A percentile compares a stretch with the other conserved stretches of the same genome.
Conservation (phyloP, 2,113 vertebrate species). For the Sebastes fasciatus region DNA sequence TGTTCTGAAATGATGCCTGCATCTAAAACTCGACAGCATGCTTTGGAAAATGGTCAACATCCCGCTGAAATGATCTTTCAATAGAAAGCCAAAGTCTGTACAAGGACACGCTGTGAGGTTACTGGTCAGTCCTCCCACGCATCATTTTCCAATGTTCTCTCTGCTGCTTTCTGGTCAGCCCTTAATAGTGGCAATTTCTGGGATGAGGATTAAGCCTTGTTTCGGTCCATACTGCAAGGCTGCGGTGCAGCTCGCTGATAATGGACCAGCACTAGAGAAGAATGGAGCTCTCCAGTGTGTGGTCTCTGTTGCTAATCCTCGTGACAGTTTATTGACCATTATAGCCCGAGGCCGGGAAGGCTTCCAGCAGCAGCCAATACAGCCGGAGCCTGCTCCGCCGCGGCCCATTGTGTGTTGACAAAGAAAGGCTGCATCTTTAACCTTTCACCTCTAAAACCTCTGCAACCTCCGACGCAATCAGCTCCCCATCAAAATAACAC, state of each 20-base stretch:
- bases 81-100: neutral
- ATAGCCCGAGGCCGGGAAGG: slow-evolving; percentile 65
- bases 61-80: neutral
- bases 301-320: slow-evolving; percentile 77
- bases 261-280: slow-evolving; percentile 44
- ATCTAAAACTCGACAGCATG: neutral
- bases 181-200: slow-evolving; percentile 12
- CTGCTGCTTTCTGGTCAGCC: slow-evolving; percentile 3
- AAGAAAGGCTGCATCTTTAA: slow-evolving; percentile 80
- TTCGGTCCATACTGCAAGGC: slow-evolving; percentile 21
- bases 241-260: slow-evolving; percentile 31
- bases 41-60: neutral
- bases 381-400: slow-evolving; percentile 57
- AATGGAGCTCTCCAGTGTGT: slow-evolving; percentile 71
- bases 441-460: slow-evolving; percentile 77
- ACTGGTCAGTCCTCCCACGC: neutral
- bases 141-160: slow-evolving; percentile 5
- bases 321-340: slow-evolving; percentile 73
- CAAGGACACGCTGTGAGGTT: neutral
- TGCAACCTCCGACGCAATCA: slow-evolving; percentile 72
- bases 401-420: slow-evolving; percentile 75
- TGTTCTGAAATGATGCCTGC: neutral
- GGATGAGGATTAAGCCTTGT: slow-evolving; percentile 22
- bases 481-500: slow-evolving; percentile 72
- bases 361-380: slow-evolving; percentile 61